Evolutionary conservation across 2,113 vertebrate species (phyloP).

Genomic region (Phalacrocorax pelagicus): DNA sequence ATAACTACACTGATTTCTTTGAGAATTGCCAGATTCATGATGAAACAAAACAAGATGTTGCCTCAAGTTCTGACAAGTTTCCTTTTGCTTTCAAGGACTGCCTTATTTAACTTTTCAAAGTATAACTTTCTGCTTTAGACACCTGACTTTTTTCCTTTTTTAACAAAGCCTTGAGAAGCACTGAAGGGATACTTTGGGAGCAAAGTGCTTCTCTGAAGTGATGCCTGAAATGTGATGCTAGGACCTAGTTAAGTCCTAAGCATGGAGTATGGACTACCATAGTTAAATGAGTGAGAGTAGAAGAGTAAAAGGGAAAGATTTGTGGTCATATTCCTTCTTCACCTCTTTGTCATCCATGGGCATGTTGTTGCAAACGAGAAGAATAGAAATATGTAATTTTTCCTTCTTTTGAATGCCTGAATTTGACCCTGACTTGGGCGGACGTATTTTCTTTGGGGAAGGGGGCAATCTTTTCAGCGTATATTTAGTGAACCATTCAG

Average conservation of each 20-base stretch:
- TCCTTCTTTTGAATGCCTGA: not conserved
- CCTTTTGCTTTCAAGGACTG: not conserved
- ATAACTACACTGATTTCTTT: not conserved
- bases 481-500: not conserved
- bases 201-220: not conserved
- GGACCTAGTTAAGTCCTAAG: not conserved
- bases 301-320: not conserved
- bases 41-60: not conserved
- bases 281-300: not conserved
- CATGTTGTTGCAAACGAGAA: not conserved
- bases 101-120: not conserved
- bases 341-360: not conserved
- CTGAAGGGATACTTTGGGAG: not conserved
- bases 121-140: not conserved
- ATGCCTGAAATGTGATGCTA: not conserved
- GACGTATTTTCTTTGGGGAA: not conserved
- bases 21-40: not conserved
- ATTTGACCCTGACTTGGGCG: not conserved
- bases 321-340: not conserved
- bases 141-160: not conserved
- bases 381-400: not conserved
- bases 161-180: not conserved
- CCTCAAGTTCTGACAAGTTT: not conserved
- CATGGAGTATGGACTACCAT: not conserved
- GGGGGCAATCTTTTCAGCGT: not conserved